Base-by-base conservation (phyloP, 2,113 vertebrate species). In the Triplophysa dalaica region DNA sequence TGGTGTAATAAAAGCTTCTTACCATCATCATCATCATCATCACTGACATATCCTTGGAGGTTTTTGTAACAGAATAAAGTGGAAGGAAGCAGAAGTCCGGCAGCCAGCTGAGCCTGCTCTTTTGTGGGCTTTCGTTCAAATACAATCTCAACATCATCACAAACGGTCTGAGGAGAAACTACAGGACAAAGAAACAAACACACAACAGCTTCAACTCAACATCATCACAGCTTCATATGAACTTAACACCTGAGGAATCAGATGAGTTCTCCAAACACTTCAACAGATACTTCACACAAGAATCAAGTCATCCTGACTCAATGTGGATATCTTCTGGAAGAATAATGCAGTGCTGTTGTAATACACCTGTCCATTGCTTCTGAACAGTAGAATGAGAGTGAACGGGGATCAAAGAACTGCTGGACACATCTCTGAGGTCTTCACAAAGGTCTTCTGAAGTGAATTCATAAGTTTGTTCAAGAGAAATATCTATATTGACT, bases 31-130 rank as follows among this genome's bases (percentile, higher is more conserved):
- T n/a, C n/a, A n/a, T 95, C 94, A 0, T 58, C 62, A 3, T 96
- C 95, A 10, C 95, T 98, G 85, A 89, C 54, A 14, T 99, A 99
- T 85, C 93, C 95, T 9, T 95, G 94, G 54, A 93, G 93, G 45
- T 94, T 97, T 90, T 98, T 94, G 87, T 98, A 99, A 83, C 96
- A 96, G 91, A 98, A 99, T 87, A 99, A 99, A 0, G 96, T 96
- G 73, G 90, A 89, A 14, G 98, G 98, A 26, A 99, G 93, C 85
- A 90, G 88, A 8, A 99, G 95, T 43, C 89, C 81, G 62, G 82
- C 90, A 79, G 98, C 95, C 0, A 99, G 91, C 79, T 89, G 92
- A 70, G 86, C 94, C 78, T 98, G 98, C 60, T 95, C 95, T 83
- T 90, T 84, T 1, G 94, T 97, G 1, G 98, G 96, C n/a, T 90